Percentiles rank a stretch among this genome's conserved stretches.
Evolutionary conservation across 1,140 invertebrate species (phyloP).

Genomic region (Saxidomus purpurata): DNA sequence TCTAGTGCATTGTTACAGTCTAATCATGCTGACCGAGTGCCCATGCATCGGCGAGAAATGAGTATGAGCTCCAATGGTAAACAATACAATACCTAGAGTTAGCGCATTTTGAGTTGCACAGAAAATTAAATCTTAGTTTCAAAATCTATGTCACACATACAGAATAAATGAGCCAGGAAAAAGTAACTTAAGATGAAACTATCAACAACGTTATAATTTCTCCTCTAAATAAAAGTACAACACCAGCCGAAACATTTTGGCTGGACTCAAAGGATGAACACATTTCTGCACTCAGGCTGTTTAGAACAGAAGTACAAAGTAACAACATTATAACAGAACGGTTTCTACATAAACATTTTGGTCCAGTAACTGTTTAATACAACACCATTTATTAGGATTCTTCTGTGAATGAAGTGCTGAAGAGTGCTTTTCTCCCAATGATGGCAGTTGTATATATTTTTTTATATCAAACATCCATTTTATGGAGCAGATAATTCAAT

Average conservation of each 20-base stretch:
- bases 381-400: too few relatives aligned
- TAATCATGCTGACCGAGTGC: background rate
- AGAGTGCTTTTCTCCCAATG: too few relatives aligned
- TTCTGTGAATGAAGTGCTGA: too few relatives aligned
- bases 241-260: conserved; percentile 65
- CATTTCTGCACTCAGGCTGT: conserved; percentile 82
- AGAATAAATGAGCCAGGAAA: conserved; percentile 53
- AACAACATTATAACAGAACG: too few relatives aligned
- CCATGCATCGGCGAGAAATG: background rate
- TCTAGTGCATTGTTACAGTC: background rate
- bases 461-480: too few relatives aligned
- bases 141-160: conserved; percentile 40
- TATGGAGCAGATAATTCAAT: too few relatives aligned
- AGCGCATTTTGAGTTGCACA: conserved; percentile 55
- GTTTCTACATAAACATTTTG: too few relatives aligned
- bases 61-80: background rate
- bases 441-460: too few relatives aligned
- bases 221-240: background rate
- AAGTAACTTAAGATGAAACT: background rate
- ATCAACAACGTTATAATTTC: conserved; percentile 15
- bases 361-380: too few relatives aligned
- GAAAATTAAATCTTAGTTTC: conserved; percentile 34
- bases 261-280: conserved; percentile 81
- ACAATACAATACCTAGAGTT: background rate
- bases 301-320: background rate